These are phyloP conservation scores for Diploptera punctata DNA, from an alignment of 2,888 invertebrate genomes.

Conservation along the genomic window DNA sequence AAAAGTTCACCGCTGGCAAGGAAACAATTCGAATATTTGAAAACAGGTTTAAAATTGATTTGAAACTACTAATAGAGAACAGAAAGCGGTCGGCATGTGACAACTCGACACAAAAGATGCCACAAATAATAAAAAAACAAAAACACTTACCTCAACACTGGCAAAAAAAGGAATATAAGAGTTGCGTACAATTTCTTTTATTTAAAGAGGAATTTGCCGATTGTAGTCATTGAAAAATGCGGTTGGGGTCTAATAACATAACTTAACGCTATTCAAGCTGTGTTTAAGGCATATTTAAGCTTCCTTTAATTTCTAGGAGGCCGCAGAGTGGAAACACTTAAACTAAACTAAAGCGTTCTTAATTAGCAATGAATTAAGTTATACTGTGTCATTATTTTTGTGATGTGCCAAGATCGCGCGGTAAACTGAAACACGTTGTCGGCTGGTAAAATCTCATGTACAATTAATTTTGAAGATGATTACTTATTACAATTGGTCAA, in stretches of 20 bases:
- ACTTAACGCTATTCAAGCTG: background rate
- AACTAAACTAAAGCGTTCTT: background rate
- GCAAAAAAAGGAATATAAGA: background rate
- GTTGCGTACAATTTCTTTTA: background rate
- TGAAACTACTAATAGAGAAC: background rate
- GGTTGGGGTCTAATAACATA: background rate
- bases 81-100: background rate
- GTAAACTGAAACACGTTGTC: too few species aligned
- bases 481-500: too few species aligned
- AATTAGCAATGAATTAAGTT: too few species aligned
- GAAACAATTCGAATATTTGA: constrained; percentile 7
- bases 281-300: background rate
- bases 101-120: background rate
- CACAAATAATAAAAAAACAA: background rate
- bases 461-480: too few species aligned
- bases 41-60: constrained; percentile 10
- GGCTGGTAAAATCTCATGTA: too few species aligned
- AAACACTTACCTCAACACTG: background rate
- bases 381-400: too few species aligned
- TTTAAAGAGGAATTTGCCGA: constrained; percentile 1
- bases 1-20: background rate
- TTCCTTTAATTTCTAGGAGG: constrained; percentile 7
- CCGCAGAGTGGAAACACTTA: background rate
- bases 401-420: too few species aligned
- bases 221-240: constrained; percentile 11